Evolutionary conservation across 2,888 invertebrate species (phyloP), one percentile per base, ranked within the genome.

Genomic region (Cenopis cana): DNA sequence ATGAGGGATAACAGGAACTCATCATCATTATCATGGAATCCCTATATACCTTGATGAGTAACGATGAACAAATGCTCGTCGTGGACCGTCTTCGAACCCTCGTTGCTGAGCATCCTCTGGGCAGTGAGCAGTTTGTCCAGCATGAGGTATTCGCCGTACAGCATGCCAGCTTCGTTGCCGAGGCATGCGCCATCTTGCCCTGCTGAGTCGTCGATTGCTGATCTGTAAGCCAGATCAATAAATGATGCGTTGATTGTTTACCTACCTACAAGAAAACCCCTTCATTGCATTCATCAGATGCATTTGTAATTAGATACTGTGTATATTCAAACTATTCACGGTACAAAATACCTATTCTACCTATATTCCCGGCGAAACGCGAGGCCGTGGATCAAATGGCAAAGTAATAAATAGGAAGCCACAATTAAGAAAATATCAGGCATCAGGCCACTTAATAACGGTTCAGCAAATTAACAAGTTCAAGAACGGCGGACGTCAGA

Each of bases 41-140:
- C n/a, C n/a, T n/a, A n/a, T n/a, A n/a, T n/a, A 98, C 99, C 98
- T 96, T 99, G 99, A 93, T 99, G 99, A 12, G 98, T 99, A 66
- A 99, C 95, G 74, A 99, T 99, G 87, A 99, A 99, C 9, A 99
- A 94, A 91, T 99, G 99, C 83, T 99, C 99, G 87, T 99, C 99
- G 78, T 99, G 99, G 0, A 99, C 98, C 0, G 96, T 95, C 69
- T 95, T 94, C 29, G 95, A 94, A 68, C 96, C 95, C 83, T 96
- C 95, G 6, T 94, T 94, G 76, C 98, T 98, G 60, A 97, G 94
- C 94, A 98, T 95, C 72, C 96, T 93, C 89, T 99, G 98, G 0
- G 98, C 96, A 38, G 93, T 94, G 46, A 99, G 94, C 20, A 99
- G 91, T 83, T 97, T 97, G 86, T 99, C 98, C 82, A 99, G 93